Evolutionary conservation across 2,888 invertebrate genomes (phyloP).

Genomic region (Noctua janthina): DNA sequence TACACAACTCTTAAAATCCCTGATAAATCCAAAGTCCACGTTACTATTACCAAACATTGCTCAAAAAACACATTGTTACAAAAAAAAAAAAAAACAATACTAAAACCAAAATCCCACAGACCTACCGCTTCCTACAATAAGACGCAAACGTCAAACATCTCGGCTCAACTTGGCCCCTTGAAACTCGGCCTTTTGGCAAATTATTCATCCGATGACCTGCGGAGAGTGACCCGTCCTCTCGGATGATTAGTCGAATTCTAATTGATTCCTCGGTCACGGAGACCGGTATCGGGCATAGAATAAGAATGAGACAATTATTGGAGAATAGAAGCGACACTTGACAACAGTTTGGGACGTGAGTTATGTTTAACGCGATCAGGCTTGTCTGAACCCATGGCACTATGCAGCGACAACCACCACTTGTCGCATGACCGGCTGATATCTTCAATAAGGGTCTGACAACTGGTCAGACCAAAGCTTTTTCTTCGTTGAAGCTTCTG

Average conservation of each 20-base stretch:
- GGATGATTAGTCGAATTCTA: slow-evolving; percentile 81
- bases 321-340: slow-evolving; percentile 20
- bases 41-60: neutral
- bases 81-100: neutral
- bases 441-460: neutral
- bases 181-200: slow-evolving; percentile 73
- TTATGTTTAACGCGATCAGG: neutral
- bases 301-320: neutral
- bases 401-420: too few species aligned
- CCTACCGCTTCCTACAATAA: neutral
- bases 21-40: neutral
- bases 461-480: neutral
- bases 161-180: slow-evolving; percentile 54
- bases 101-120: neutral
- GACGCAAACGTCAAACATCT: slow-evolving; percentile 27
- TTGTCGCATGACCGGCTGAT: neutral
- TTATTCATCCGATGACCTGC: slow-evolving; percentile 79
- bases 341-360: neutral
- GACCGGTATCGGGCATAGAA: slow-evolving; percentile 23
- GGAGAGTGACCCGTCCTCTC: slow-evolving; percentile 76
- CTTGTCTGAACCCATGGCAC: neutral
- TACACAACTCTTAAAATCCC: neutral
- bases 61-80: neutral
- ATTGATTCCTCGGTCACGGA: slow-evolving; percentile 78
- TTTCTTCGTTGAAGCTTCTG: too few species aligned